Evolutionary conservation across 2,113 vertebrate species (phyloP), one percentile per base, ranked within the genome.

Genomic region (Lagopus muta): DNA sequence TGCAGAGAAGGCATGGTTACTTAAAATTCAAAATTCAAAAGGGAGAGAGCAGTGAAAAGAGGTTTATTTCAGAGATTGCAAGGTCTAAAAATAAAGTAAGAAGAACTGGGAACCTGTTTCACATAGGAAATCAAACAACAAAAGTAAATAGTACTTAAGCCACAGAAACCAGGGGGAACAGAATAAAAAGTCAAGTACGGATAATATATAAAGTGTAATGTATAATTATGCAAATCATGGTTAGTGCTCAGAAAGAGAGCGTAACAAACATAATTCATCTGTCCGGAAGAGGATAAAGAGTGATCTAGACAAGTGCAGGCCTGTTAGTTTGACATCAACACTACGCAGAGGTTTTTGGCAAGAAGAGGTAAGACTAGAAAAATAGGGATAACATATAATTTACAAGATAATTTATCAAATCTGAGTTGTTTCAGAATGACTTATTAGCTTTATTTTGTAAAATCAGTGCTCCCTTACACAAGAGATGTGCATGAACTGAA

Each of bases 11-110:
- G 38, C 42, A 55, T 8, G 58, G 79, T 86, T 88, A 90, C 79
- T 91, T 86, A 80, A 93, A 94, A 96, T 95, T 86, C 90, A 91
- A 87, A 85, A 94, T 94, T 94, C 57, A 94, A 60, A 82, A 87
- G 77, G 77, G 17, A 90, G 50, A 54, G 12, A 90, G 38, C 32
- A 32, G 30, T 34, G 64, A 70, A 76, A 70, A 80, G 24, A 88
- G 4, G 12, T 36, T 24, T 19, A 16, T 58, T 28, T 40, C 67
- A 82, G 88, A 85, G 40, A 48, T 70, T 82, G 30, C 20, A 58
- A 69, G 27, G 70, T 75, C 57, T 21, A 69, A 62, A 89, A 70
- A 47, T 76, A 67, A 87, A 78, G 47, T 27, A 72, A 45, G 50
- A 79, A 80, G 82, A 55, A 27, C 72, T 6, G 8, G 58, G 88